Evolutionary conservation across 2,113 vertebrate genomes (phyloP), one percentile per base, ranked within the genome.

Genomic region (Elephas maximus): DNA sequence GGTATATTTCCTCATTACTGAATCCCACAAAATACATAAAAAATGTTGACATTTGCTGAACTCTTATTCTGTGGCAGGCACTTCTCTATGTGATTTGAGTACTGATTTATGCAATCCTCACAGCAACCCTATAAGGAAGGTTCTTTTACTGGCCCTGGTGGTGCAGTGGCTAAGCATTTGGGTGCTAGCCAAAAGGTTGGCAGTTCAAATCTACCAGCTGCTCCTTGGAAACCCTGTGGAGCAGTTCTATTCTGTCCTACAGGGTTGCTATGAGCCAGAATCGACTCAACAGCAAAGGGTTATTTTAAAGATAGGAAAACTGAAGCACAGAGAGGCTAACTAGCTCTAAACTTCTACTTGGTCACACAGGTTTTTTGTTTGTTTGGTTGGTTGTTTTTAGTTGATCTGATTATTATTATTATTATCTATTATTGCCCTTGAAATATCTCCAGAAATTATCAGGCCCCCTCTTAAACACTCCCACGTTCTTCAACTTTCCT

Each of bases 1-100:
- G 20, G 33, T 81, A 37, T 76, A 24, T 37, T 15, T 65, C 37
- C 41, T 60, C 2, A 53, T 62, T 67, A 33, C n/a, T 90, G 33
- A 88, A 90, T 84, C 90, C 87, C 20, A 81, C 20, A 26, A 92
- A 96, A 93, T 81, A 77, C 4, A 48, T 67, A 62, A 37, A 41
- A 21, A 90, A 53, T 74, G 23, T 79, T 14, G 82, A 48, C 9
- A 63, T 45, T 85, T 74, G 21, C 14, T 48, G n/a, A 51, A 17
- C 17, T 77, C 1, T 67, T 33, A 65, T 20, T 81, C 60, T 74
- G 8, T 60, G 2, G 21, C 18, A 86, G 11, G 45, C 12, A 83
- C 11, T 78, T 33, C n/a, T 37, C 53, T 26, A 57, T 20, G 11
- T 51, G 30, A 67, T 14, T 8, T 53, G 51, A 53, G 51, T 53